Percentiles rank a stretch among this genome's conserved stretches.
Conservation (phyloP, 2,797 vertebrate species). For the Gymnocypris eckloni region DNA sequence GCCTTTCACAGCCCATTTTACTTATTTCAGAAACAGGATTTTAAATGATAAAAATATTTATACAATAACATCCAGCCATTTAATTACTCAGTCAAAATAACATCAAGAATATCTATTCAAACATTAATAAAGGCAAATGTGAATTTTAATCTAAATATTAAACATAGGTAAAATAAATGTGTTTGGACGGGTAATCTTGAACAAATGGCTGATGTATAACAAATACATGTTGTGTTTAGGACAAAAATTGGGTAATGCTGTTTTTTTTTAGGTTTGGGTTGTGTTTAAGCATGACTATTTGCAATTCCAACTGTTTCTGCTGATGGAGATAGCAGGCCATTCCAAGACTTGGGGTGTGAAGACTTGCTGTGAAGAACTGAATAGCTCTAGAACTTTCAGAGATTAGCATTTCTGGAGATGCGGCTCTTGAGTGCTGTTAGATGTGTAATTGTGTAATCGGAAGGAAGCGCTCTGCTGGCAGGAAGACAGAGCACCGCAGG, state of each 20-base stretch:
- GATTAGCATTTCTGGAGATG: conserved; percentile 30
- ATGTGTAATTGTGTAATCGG: conserved; percentile 46
- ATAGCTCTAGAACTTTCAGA: neutral
- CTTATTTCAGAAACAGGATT: neutral
- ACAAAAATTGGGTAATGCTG: neutral
- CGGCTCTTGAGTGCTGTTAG: conserved; percentile 18
- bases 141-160: too few relatives aligned
- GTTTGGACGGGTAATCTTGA: neutral
- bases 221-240: neutral
- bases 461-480: conserved; percentile 65
- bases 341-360: neutral
- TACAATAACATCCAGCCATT: neutral
- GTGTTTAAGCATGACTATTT: neutral
- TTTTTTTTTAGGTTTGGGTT: neutral
- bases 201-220: neutral
- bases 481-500: conserved; percentile 75
- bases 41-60: neutral
- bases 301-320: neutral
- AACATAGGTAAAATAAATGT: neutral
- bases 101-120: neutral
- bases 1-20: neutral
- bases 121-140: neutral
- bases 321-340: neutral
- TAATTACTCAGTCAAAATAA: neutral
- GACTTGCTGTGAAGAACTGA: neutral